Evolutionary conservation across 2,888 invertebrate species (phyloP), one percentile per base, ranked within the genome.

Genomic region (Sinelater perroti): DNA sequence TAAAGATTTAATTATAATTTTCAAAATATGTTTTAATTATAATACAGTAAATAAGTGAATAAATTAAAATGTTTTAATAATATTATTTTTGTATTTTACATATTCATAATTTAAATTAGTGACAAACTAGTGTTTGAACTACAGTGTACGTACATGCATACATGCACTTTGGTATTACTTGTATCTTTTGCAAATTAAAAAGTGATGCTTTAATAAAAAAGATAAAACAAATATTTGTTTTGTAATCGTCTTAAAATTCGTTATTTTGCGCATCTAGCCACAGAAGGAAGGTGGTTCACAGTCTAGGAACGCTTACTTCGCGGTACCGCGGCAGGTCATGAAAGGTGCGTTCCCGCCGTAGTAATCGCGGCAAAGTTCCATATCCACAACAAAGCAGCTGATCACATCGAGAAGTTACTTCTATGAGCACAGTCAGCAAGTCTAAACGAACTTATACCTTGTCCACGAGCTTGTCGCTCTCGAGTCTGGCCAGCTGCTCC

Each of bases 401-500:
- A 75, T 78, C 75, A 80, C 77, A 80, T 79, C 44, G 30, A 53
- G 45, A 53, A 17, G 33, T 14, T 33, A 57, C 53, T 36, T 42
- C 35, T 38, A 51, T 42, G 11, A 50, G 33, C 33, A 33, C 18
- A 31, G 6, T 14, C 2, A 21, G 11, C 13, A 3, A 21, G 17
- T 7, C 13, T 16, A 20, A 1, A 6, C 6, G 1, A 18, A 2
- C 11, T 4, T 78, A 79, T 79, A 90, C 91, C 86, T 91, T 90
- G 79, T 92, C 92, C 10, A 89, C 90, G 56, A 93, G 82, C 76
- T 91, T 89, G 76, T 92, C 92, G 70, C 87, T 88, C 79, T 93
- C 93, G 44, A 91, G 81, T 68, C 89, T 82, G 17, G 90, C 85
- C 56, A 93, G 81, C 75, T 95, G 93, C 75, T 95, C 93, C 1